These are phyloP conservation scores for Orthonychiurus folsomi DNA, from an alignment of 2,888 invertebrate species.

Conservation along the genomic window DNA sequence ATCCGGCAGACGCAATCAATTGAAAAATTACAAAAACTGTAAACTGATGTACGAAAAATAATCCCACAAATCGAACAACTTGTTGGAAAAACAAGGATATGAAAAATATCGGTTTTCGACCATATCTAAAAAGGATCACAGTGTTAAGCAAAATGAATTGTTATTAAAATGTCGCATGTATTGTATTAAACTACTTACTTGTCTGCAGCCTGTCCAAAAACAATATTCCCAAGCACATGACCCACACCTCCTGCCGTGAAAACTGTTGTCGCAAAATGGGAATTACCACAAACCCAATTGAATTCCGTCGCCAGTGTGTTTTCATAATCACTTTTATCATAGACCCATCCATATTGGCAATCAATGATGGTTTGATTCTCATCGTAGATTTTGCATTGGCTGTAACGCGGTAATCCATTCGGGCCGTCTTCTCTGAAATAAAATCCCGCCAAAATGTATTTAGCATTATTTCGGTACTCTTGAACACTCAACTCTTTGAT, in stretches of 20 bases:
- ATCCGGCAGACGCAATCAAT: constrained; percentile 25
- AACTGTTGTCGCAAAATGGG: constrained; percentile 50
- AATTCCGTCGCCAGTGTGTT: constrained; percentile 49
- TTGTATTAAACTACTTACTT: constrained; percentile 44
- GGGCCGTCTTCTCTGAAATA: constrained; percentile 18
- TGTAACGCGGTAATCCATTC: constrained; percentile 22
- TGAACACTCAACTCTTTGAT: too few relatives aligned
- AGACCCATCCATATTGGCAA: constrained; percentile 52
- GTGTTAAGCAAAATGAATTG: constrained; percentile 9
- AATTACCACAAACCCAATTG: constrained; percentile 53
- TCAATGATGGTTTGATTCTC: constrained; percentile 8
- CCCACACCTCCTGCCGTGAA: constrained; percentile 50
- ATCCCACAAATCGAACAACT: constrained; percentile 21
- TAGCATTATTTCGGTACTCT: too few relatives aligned
- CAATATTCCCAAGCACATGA: constrained; percentile 51
- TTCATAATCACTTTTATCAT: constrained; percentile 50
- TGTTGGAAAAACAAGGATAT: constrained; percentile 44
- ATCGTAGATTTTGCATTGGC: constrained; percentile 32
- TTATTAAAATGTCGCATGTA: neutral
- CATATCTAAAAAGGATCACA: constrained; percentile 48
- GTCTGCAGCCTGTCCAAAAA: constrained; percentile 53
- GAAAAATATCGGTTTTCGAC: constrained; percentile 49
- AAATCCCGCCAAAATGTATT: too few relatives aligned
- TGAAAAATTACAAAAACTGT: constrained; percentile 21
- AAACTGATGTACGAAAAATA: constrained; percentile 23